phyloP scores from a whole-genome alignment of 1,140 invertebrate species.

The Cepaea nemoralis region DNA sequence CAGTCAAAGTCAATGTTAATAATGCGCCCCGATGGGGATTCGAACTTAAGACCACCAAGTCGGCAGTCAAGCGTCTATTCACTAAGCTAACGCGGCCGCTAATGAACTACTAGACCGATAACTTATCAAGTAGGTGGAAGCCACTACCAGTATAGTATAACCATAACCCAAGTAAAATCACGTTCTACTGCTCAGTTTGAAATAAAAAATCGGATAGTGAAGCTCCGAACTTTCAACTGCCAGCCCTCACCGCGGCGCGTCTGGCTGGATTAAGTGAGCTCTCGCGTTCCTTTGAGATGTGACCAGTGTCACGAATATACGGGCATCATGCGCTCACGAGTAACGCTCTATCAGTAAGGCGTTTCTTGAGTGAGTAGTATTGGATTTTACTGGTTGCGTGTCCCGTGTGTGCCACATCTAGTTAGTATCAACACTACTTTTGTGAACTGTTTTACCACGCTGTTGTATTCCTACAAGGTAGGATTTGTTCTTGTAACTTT shows the following conservation, averaged over 20 bases:
- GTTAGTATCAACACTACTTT: background rate
- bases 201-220: background rate
- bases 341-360: background rate
- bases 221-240: background rate
- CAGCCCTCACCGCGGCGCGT: background rate
- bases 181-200: background rate
- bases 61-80: too few relatives aligned
- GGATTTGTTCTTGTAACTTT: too few relatives aligned
- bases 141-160: too few relatives aligned
- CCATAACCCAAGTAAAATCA: background rate
- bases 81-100: too few relatives aligned
- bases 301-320: background rate
- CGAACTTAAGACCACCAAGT: too few relatives aligned
- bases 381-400: background rate
- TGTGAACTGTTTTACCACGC: too few relatives aligned
- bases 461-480: too few relatives aligned
- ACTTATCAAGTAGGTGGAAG: too few relatives aligned
- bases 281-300: conserved; percentile 9
- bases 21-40: too few relatives aligned
- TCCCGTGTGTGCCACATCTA: background rate
- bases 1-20: too few relatives aligned
- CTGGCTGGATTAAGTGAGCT: background rate
- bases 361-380: background rate
- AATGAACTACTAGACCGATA: too few relatives aligned
- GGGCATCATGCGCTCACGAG: background rate